These are phyloP conservation scores for Pagrus major DNA, from an alignment of 2,113 vertebrate species.

Conservation along the genomic window DNA sequence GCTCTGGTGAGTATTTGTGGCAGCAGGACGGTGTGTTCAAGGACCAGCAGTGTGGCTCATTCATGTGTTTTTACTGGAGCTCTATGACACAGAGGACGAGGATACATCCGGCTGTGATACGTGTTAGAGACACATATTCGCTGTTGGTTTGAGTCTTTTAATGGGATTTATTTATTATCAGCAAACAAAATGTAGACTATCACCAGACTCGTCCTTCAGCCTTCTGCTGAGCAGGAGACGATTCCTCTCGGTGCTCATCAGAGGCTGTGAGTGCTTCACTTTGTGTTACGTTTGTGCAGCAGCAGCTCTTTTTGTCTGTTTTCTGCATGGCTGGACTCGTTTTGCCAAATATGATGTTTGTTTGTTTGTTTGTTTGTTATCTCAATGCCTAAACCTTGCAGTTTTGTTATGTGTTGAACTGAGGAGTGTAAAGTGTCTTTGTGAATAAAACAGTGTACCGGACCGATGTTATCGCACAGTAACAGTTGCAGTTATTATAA, in stretches of 20 bases:
- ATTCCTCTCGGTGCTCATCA: not conserved
- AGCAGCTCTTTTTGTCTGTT: not conserved
- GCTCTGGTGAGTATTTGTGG: not conserved
- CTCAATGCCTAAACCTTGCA: constrained; percentile 22
- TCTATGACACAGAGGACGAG: not conserved
- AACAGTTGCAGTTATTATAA: not conserved
- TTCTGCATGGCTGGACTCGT: constrained; percentile 17
- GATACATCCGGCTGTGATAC: not conserved
- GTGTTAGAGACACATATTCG: too few relatives aligned
- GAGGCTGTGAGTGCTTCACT: constrained; percentile 6
- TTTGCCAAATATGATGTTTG: constrained; percentile 51
- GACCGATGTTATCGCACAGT: not conserved
- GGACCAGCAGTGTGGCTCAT: not conserved
- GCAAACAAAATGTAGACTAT: not conserved
- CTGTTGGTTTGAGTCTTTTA: not conserved
- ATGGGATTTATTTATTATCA: not conserved
- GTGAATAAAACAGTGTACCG: constrained; percentile 51
- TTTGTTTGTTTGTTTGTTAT: constrained; percentile 15
- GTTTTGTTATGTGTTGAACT: constrained; percentile 22
- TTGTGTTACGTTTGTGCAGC: not conserved
- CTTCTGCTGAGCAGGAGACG: not conserved
- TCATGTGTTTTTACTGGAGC: too few relatives aligned
- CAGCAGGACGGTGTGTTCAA: too few relatives aligned
- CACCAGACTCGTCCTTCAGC: not conserved
- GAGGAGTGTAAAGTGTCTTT: constrained; percentile 33